Conservation (phyloP, 1,140 invertebrate species). For the Drosophila arizonae region DNA sequence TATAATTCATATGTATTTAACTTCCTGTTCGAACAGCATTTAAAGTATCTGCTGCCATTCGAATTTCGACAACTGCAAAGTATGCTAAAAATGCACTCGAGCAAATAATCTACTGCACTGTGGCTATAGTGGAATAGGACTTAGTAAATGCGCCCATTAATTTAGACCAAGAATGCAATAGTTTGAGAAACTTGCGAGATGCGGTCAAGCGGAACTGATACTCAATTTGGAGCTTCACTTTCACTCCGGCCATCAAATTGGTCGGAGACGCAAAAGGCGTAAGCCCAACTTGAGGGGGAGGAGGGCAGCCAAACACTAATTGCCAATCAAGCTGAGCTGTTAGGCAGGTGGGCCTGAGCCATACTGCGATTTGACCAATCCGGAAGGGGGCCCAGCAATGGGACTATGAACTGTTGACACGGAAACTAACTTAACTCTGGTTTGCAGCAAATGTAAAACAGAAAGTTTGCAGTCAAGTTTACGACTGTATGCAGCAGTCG, state of each 20-base stretch:
- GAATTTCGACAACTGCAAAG: no score
- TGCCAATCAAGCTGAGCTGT: constrained; percentile 46
- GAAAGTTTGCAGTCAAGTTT: constrained; percentile 68
- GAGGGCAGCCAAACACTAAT: constrained; percentile 43
- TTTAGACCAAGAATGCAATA: background rate
- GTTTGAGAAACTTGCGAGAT: background rate
- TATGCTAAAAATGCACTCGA: no score
- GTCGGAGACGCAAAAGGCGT: background rate
- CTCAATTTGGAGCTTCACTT: constrained; percentile 47
- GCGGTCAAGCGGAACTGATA: constrained; percentile 37
- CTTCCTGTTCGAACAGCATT: no score
- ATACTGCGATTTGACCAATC: constrained; percentile 40
- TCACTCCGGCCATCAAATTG: constrained; percentile 29
- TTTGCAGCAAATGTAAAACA: constrained; percentile 49
- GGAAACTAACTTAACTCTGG: constrained; percentile 68
- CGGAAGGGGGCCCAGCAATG: background rate
- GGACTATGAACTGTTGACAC: constrained; percentile 62
- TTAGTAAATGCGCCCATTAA: background rate
- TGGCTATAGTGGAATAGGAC: no score
- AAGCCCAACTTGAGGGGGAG: no score
- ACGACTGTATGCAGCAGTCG: constrained; percentile 62
- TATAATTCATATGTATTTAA: no score
- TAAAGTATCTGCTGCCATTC: no score
- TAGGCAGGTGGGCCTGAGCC: constrained; percentile 28
- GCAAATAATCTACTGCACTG: no score